Base-by-base conservation (phyloP, 2,113 vertebrate genomes). In the Oryzias woworae region DNA sequence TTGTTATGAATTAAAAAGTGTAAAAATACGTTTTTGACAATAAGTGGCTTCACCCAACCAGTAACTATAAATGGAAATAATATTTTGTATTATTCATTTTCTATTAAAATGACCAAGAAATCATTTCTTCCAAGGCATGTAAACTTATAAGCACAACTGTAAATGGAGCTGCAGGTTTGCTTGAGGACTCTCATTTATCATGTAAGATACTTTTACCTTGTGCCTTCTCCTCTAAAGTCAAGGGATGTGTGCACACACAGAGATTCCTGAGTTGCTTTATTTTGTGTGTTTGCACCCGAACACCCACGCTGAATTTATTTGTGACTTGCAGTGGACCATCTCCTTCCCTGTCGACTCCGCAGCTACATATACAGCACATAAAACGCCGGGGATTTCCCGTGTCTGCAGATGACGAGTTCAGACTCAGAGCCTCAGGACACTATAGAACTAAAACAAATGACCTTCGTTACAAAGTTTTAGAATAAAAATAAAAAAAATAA, bases 331-430 rank as follows among this genome's bases (percentile, higher is more conserved):
- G 42, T 49, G 52, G 61, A 60, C 71, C 73, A 14, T 69, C 71
- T 46, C 71, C 47, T 48, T 36, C 66, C 49, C 55, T 53, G 75
- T 53, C 55, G 3, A 23, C 53, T 48, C 59, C 59, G 12, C 8
- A 48, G 75, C 68, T 53, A 59, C 82, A 68, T 67, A 73, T 85
- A 52, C 42, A 26, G 41, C 60, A 54, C 55, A 51, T 41, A 28
- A 70, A 83, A 83, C 58, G 75, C 71, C 58, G 68, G 69, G 63
- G 74, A 28, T 66, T 85, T 83, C 80, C 84, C 83, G 82, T 78
- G 75, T 81, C 63, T 58, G 48, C 2, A 20, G 69, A 58, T 60
- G 36, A 22, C 8, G 63, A 24, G 45, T 47, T 66, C 56, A 3
- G 47, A 49, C 43, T 1, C 73, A 41, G 50, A 24, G 69, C 54